Conservation (phyloP, 1,140 invertebrate species). For the Lasioglossum albipes region DNA sequence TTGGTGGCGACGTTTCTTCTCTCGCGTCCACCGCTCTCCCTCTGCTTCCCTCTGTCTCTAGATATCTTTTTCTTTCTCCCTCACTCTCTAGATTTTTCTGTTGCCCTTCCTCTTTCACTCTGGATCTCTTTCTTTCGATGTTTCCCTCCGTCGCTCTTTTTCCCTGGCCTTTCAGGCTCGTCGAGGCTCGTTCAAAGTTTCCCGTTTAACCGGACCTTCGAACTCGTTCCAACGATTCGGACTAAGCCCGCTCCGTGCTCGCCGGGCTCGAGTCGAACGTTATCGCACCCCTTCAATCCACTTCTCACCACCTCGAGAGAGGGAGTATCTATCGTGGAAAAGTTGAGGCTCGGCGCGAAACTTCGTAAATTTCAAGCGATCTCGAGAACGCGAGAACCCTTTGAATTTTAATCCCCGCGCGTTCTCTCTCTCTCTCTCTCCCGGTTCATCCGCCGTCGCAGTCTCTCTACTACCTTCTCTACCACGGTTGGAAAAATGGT, state of each 20-base stretch:
- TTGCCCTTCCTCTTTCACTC: too few species aligned
- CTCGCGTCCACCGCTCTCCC: not conserved
- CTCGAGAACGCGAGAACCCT: slow-evolving; percentile 45
- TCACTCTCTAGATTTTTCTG: too few species aligned
- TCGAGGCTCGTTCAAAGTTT: not conserved
- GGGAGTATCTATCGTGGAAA: slow-evolving; percentile 53
- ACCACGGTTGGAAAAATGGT: slow-evolving; percentile 47
- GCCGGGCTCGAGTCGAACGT: not conserved
- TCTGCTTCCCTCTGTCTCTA: too few species aligned
- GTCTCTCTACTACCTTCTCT: slow-evolving; percentile 7
- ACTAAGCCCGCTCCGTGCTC: not conserved
- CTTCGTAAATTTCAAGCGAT: slow-evolving; percentile 64
- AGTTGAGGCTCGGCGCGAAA: slow-evolving; percentile 50
- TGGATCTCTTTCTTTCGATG: too few species aligned
- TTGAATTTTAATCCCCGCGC: slow-evolving; percentile 63
- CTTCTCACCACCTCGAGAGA: slow-evolving; percentile 9
- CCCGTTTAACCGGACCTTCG: not conserved
- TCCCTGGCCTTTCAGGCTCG: not conserved
- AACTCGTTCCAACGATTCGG: slow-evolving; percentile 16
- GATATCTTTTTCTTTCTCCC: too few species aligned
- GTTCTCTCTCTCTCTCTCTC: slow-evolving; percentile 26
- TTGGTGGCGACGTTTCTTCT: not conserved
- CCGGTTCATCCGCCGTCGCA: slow-evolving; percentile 55
- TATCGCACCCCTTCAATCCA: slow-evolving; percentile 22
- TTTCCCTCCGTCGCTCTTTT: not conserved